Percentiles rank a stretch among this genome's conserved stretches.
These are phyloP conservation scores for Micromesistius poutassou DNA, from an alignment of 2,797 vertebrate species.

Conservation along the genomic window DNA sequence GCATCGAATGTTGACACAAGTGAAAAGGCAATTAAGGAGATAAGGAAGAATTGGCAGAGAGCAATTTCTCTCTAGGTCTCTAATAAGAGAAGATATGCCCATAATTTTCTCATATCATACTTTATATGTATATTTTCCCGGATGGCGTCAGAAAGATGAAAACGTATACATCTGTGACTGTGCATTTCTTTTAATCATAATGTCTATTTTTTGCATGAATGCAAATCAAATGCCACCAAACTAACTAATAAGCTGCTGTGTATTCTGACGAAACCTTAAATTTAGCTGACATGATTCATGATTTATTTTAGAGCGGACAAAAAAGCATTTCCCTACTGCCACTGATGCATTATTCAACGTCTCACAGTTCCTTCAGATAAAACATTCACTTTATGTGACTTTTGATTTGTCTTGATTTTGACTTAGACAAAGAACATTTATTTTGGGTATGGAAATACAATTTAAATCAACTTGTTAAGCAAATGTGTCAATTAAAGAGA, in stretches of 20 bases:
- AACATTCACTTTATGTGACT: not conserved
- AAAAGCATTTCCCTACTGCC: not conserved
- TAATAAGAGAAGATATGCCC: not conserved
- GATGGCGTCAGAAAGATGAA: not conserved
- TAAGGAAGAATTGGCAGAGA: not conserved
- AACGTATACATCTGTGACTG: not conserved
- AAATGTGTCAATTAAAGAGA: not conserved
- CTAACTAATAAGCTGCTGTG: too few species aligned
- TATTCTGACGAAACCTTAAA: not conserved
- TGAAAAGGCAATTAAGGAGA: not conserved
- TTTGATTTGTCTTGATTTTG: not conserved
- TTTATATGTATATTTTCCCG: not conserved
- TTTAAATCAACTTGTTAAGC: not conserved
- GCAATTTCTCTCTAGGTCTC: not conserved
- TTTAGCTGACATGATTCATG: not conserved
- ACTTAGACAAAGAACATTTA: not conserved
- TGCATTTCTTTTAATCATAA: not conserved
- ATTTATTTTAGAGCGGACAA: not conserved
- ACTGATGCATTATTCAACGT: not conserved
- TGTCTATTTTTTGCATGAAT: too few species aligned
- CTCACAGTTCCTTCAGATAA: not conserved
- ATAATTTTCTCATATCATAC: not conserved
- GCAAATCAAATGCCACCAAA: too few species aligned
- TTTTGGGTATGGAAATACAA: not conserved
- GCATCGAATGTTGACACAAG: not conserved